phyloP scores from a whole-genome alignment of 1,140 invertebrate species.

The Pseudomyrmex concolor region DNA sequence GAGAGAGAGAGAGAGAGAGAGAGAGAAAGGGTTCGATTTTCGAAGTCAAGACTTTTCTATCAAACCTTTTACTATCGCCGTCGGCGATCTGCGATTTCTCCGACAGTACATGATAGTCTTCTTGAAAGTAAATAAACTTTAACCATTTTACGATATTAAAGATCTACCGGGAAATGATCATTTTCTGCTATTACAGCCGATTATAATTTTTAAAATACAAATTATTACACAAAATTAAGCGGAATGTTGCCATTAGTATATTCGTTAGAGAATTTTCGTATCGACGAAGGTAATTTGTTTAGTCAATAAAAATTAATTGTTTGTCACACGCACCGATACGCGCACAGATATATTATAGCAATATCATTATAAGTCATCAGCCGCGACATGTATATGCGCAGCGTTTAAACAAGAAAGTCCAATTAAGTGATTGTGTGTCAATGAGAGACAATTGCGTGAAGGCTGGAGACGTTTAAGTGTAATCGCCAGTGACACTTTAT shows the following conservation, averaged over 20 bases:
- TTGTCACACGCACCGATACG: too few species aligned
- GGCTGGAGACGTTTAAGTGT: conserved; percentile 44
- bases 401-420: conserved; percentile 40
- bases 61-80: background rate
- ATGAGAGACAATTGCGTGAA: conserved; percentile 63
- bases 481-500: conserved; percentile 53
- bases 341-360: too few species aligned
- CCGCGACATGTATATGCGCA: background rate
- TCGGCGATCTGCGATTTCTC: conserved; percentile 2
- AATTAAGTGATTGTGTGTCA: conserved; percentile 59
- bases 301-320: background rate
- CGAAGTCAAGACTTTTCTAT: conserved; percentile 57
- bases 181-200: background rate
- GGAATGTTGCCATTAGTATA: too few species aligned
- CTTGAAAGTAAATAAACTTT: background rate
- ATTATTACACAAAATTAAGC: too few species aligned
- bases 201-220: too few species aligned
- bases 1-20: too few species aligned
- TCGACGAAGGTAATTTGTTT: background rate
- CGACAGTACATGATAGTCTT: background rate
- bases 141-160: background rate
- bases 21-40: conserved; percentile 72
- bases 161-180: background rate
- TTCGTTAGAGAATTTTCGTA: too few species aligned
- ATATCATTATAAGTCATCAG: background rate